Evolutionary conservation across 1,140 invertebrate species (phyloP).

Genomic region (Aphaenogaster ashmeadi): DNA sequence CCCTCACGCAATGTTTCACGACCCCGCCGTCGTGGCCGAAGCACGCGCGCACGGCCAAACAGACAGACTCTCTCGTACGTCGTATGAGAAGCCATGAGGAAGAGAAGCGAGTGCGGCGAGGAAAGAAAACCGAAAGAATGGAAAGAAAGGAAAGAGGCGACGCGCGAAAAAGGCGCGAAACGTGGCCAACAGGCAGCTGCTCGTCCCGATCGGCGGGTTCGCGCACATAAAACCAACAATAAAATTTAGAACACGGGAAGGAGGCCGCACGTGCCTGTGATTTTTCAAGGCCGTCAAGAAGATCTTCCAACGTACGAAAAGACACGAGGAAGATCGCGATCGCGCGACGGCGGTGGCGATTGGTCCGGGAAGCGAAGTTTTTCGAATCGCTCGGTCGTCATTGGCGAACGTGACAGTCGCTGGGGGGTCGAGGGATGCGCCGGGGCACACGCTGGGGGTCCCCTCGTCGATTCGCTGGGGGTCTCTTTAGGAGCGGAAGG

Average conservation of each 20-base stretch:
- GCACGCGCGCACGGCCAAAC: slow-evolving; percentile 12
- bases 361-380: slow-evolving; percentile 60
- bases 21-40: not conserved
- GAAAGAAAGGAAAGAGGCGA: slow-evolving; percentile 34
- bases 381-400: slow-evolving; percentile 5
- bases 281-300: slow-evolving; percentile 72
- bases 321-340: not conserved
- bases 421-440: slow-evolving; percentile 57
- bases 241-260: slow-evolving; percentile 67
- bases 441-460: slow-evolving; percentile 78
- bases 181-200: slow-evolving; percentile 67
- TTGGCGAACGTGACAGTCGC: slow-evolving; percentile 52
- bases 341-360: slow-evolving; percentile 25
- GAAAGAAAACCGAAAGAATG: slow-evolving; percentile 51
- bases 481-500: slow-evolving; percentile 68
- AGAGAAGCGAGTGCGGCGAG: slow-evolving; percentile 49
- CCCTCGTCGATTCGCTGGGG: slow-evolving; percentile 68
- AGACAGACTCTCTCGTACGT: slow-evolving; percentile 1
- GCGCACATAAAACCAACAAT: slow-evolving; percentile 45
- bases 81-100: slow-evolving; percentile 55
- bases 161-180: slow-evolving; percentile 64
- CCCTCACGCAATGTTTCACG: slow-evolving; percentile 42
- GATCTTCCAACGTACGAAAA: slow-evolving; percentile 73
- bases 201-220: slow-evolving; percentile 66
- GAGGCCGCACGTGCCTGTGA: slow-evolving; percentile 64